Evolutionary conservation across 2,888 invertebrate genomes (phyloP), one percentile per base, ranked within the genome.

Genomic region (Lathronympha strigana): DNA sequence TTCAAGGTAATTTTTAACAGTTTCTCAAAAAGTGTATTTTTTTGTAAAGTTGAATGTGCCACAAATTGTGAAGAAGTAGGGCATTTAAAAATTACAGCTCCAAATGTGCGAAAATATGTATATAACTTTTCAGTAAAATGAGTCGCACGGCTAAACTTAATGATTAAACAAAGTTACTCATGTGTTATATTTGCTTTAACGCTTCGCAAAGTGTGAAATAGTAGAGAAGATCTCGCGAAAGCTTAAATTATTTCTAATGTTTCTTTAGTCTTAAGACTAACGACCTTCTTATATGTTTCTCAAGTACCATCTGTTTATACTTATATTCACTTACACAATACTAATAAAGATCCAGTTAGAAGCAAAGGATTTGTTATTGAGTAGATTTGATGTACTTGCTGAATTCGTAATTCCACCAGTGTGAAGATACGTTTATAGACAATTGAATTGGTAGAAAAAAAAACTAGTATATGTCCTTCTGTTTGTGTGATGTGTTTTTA

Each of bases 121-220:
- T 4, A 21, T 19, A 5, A 21, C 3, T 45, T 21, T 19, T 19
- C 11, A 11, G 19, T 21, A 11, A 21, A 21, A 21, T 4, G n/a
- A n/a, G 17, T 19, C 19, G 15, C 6, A n/a, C 13, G 9, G n/a
- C 21, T 21, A 21, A 36, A 21, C 13, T 55, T 28, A 28, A 55
- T 28, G 17, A 13, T 25, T 17, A 40, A 17, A 55, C 28, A 55
- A 11, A 36, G 36, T 36, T 15, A 43, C 55, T 43, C 40, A 19
- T 40, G 40, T 28, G 25, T 55, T 55, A n/a, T 43, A 55, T 55
- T 40, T 19, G 28, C 6, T 55, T 55, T 25, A 40, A 31, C 28
- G 55, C 40, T 43, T 43, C 19, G 40, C 23, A 38, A 36, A n/a
- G 23, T 53, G 53, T 53, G 21, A 53, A 53, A 53, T 21, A 36